phyloP scores from a whole-genome alignment of 1,140 invertebrate genomes.

The Polypedilum vanderplanki region DNA sequence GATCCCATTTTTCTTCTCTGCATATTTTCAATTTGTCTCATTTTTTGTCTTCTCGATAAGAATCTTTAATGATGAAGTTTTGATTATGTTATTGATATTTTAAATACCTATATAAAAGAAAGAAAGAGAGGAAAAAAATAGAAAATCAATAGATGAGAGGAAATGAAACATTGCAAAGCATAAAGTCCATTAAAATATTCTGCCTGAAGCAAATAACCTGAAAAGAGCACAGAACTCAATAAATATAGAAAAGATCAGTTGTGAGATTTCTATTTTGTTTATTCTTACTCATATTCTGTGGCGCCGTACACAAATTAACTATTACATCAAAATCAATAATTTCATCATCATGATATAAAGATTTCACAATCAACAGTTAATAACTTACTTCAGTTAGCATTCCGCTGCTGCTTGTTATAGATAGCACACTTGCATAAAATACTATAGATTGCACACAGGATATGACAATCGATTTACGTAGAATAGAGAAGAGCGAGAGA shows the following conservation, averaged over 20 bases:
- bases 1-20: too few relatives aligned
- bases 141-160: background rate
- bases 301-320: background rate
- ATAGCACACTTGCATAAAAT: background rate
- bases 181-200: background rate
- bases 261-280: too few relatives aligned
- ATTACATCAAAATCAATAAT: constrained; percentile 26
- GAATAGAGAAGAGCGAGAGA: background rate
- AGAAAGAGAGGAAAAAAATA: background rate
- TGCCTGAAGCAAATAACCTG: constrained; percentile 16
- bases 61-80: background rate
- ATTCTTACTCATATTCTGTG: background rate
- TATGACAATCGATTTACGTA: constrained; percentile 3
- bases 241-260: background rate
- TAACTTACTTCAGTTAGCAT: background rate
- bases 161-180: constrained; percentile 15
- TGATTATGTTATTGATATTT: too few relatives aligned
- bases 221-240: background rate
- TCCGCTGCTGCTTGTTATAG: background rate
- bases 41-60: background rate
- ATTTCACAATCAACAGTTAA: constrained; percentile 16
- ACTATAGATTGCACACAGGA: background rate
- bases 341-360: background rate
- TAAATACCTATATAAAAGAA: too few relatives aligned
- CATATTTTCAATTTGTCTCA: background rate